Percentiles rank a stretch among this genome's conserved stretches.
Conservation (phyloP, 64 coral and sea anemone species). For the Montipora sp. region DNA sequence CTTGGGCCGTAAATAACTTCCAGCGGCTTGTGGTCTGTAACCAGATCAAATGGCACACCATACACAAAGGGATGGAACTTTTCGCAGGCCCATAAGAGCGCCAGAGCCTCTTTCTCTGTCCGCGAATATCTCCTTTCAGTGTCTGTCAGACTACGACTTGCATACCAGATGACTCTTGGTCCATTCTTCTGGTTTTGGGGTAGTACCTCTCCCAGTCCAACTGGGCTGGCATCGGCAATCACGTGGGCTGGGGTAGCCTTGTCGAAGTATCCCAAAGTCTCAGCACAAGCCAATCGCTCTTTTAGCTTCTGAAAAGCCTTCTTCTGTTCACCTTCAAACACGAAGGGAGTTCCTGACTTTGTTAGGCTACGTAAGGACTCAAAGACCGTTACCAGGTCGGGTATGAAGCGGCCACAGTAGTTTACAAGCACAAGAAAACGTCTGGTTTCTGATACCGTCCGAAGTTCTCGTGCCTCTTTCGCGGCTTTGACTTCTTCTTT, state of each 20-base stretch:
- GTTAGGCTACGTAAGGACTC: slow-evolving; percentile 19
- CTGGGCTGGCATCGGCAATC: slow-evolving; percentile 36
- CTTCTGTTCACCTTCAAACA: slow-evolving; percentile 11
- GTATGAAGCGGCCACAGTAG: slow-evolving; percentile 42
- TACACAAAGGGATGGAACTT: no score
- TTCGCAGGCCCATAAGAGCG: no score
- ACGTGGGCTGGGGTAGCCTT: background rate
- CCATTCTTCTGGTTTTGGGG: background rate
- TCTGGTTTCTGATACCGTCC: slow-evolving; percentile 2
- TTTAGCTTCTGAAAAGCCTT: background rate
- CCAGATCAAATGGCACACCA: background rate
- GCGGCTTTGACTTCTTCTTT: slow-evolving; percentile 26
- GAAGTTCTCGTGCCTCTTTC: background rate
- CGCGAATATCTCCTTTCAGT: no score
- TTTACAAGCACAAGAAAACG: slow-evolving; percentile 33
- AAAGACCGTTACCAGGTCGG: slow-evolving; percentile 29
- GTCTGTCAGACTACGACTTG: background rate
- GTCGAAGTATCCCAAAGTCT: slow-evolving; percentile 11
- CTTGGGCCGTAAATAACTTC: no score
- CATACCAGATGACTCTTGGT: background rate
- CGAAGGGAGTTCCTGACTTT: slow-evolving; percentile 2
- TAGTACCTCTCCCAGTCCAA: background rate
- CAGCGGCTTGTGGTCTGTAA: no score
- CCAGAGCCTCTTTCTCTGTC: no score
- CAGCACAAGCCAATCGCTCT: background rate